Evolutionary conservation across 2,797 vertebrate species (phyloP), one percentile per base, ranked within the genome.

Genomic region (Bufotes viridis): DNA sequence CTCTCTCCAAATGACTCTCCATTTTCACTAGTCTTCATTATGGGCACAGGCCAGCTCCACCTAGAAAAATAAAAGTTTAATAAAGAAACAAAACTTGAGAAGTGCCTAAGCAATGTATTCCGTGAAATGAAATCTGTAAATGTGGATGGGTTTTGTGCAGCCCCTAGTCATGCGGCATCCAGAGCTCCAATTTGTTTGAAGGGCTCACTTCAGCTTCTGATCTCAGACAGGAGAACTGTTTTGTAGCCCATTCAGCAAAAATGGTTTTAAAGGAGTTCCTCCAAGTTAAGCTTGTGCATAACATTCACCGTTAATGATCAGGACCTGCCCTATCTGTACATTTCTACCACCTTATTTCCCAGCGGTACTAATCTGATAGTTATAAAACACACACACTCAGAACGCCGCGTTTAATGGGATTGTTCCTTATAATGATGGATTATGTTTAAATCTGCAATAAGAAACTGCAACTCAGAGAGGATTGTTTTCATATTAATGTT

Each of bases 391-490:
- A 34, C n/a, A 61, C 29, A 82, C 42, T 42, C 22, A 8, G n/a
- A 75, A 51, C 67, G 49, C 69, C 49, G 75, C 24, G 24, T 82
- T 76, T 83, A 78, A 69, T 87, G 80, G 87, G 61, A 65, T 51
- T 75, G 81, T 78, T 69, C 63, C 61, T 61, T 84, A 69, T 88
- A 70, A 79, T 88, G 74, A 84, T 70, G 81, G 81, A 70, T 79
- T 83, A 78, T 88, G 81, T 61, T 70, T 84, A 79, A 87, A 76
- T 87, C 34, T 76, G 72, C 79, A 88, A 84, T 84, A 88, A 88
- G 87, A 84, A 83, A 78, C 60, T 78, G 81, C 81, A 78, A 57
- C 70, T 83, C 17, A 29, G 24, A 87, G 72, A 78, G 65, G 20
- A 72, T 74, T 79, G 80, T 80, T 69, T 84, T 88, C 65, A 78